Conservation (phyloP, 2,888 invertebrate species). For the Pristionchus arcanus region DNA sequence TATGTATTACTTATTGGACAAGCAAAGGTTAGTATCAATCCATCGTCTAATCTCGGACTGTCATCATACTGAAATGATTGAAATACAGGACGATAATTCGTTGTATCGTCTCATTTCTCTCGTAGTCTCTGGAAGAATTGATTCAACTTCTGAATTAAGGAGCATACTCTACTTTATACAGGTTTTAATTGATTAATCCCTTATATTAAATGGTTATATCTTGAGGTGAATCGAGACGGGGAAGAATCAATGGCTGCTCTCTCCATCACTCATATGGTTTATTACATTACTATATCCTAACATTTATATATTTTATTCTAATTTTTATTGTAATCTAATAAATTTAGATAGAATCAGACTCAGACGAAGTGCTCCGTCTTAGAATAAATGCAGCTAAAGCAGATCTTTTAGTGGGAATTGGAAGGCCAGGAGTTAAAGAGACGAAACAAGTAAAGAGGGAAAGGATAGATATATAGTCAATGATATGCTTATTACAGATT, state of each 20-base stretch:
- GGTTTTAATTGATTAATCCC: not conserved
- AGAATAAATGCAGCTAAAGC: conserved; percentile 35
- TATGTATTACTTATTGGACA: conserved; percentile 28
- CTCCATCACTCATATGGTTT: conserved; percentile 43
- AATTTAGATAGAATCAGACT: not conserved
- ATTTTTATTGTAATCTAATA: not conserved
- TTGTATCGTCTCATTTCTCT: conserved; percentile 45
- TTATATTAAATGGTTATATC: not conserved
- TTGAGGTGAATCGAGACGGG: conserved; percentile 26
- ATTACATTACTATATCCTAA: not conserved
- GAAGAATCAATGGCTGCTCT: conserved; percentile 43
- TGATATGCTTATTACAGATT: not conserved
- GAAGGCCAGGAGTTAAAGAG: conserved; percentile 24
- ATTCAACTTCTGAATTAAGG: not conserved
- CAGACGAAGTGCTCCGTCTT: not conserved
- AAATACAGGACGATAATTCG: conserved; percentile 31
- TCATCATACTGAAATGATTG: not conserved
- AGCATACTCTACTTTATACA: conserved; percentile 11
- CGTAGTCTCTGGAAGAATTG: not conserved
- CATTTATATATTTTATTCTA: not conserved
- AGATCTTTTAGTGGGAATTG: not conserved
- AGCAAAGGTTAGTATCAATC: not conserved
- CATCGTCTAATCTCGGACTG: not conserved
- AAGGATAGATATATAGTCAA: not conserved
- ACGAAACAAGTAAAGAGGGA: not conserved